Evolutionary conservation across 2,113 vertebrate species (phyloP).

Genomic region (Callipepla californica): DNA sequence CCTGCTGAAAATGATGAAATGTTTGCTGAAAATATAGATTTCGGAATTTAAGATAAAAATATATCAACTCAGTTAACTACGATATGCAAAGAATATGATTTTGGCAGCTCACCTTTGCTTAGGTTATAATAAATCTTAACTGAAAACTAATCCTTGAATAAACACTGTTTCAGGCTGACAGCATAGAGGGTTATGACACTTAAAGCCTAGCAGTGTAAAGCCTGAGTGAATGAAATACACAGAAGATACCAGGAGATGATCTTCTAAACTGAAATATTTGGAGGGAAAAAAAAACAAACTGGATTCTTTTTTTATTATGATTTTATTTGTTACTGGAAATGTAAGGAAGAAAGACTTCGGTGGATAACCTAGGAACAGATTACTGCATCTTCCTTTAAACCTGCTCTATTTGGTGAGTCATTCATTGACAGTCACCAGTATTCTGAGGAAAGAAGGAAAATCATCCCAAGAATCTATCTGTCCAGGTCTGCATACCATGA

Average conservation of each 20-base stretch:
- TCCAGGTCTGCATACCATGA: not conserved
- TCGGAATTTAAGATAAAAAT: not conserved
- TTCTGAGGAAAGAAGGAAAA: not conserved
- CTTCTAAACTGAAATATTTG: not conserved
- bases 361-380: not conserved
- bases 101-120: not conserved
- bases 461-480: not conserved
- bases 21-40: not conserved
- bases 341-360: not conserved
- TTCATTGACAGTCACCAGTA: not conserved
- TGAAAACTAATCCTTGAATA: not conserved
- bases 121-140: not conserved
- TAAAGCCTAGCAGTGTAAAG: not conserved
- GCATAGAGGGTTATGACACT: not conserved
- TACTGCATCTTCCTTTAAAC: not conserved
- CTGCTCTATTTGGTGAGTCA: not conserved
- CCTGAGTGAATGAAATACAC: not conserved
- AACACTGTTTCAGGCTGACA: not conserved
- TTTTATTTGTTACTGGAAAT: too few species aligned
- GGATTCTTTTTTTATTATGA: too few species aligned
- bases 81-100: not conserved
- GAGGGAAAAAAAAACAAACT: not conserved
- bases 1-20: not conserved
- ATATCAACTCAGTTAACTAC: not conserved
- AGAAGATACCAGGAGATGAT: not conserved